Evolutionary conservation across 2,797 vertebrate genomes (phyloP).

Genomic region (Fistularia commersonii): DNA sequence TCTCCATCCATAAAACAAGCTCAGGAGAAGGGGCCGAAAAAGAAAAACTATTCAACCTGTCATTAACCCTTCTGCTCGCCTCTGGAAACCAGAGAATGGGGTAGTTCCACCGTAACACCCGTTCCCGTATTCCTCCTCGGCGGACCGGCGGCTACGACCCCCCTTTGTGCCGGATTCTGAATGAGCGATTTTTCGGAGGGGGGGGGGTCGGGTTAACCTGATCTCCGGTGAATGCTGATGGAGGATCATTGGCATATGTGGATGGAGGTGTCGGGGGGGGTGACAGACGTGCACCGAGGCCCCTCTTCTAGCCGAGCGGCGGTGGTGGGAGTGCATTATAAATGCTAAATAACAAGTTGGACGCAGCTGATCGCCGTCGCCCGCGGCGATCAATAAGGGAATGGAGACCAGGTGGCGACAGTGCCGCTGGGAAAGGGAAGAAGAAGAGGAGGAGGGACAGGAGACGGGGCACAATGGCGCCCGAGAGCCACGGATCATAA

Average conservation of each 20-base stretch:
- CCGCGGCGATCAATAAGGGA: slow-evolving; percentile 67
- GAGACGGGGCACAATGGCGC: slow-evolving; percentile 43
- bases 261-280: slow-evolving; percentile 36
- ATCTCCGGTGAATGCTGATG: slow-evolving; percentile 45
- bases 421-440: slow-evolving; percentile 48
- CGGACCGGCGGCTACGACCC: slow-evolving; percentile 47
- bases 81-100: slow-evolving; percentile 60
- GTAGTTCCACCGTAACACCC: slow-evolving; percentile 65
- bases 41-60: slow-evolving; percentile 66
- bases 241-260: slow-evolving; percentile 71
- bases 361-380: slow-evolving; percentile 70
- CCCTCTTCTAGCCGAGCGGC: slow-evolving; percentile 53
- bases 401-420: slow-evolving; percentile 71
- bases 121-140: slow-evolving; percentile 53
- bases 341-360: slow-evolving; percentile 64
- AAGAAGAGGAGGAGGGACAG: slow-evolving; percentile 36
- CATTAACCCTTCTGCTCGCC: slow-evolving; percentile 61
- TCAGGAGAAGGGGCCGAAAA: slow-evolving; percentile 51
- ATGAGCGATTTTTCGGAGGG: slow-evolving; percentile 72
- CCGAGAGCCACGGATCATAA: slow-evolving; percentile 46
- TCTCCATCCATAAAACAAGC: slow-evolving; percentile 52
- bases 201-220: slow-evolving; percentile 58
- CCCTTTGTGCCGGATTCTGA: slow-evolving; percentile 64
- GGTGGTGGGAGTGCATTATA: slow-evolving; percentile 65
- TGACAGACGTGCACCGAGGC: slow-evolving; percentile 49